Evolutionary conservation across 1,140 invertebrate species (phyloP), one percentile per base, ranked within the genome.

Genomic region (Onthophagus taurus): DNA sequence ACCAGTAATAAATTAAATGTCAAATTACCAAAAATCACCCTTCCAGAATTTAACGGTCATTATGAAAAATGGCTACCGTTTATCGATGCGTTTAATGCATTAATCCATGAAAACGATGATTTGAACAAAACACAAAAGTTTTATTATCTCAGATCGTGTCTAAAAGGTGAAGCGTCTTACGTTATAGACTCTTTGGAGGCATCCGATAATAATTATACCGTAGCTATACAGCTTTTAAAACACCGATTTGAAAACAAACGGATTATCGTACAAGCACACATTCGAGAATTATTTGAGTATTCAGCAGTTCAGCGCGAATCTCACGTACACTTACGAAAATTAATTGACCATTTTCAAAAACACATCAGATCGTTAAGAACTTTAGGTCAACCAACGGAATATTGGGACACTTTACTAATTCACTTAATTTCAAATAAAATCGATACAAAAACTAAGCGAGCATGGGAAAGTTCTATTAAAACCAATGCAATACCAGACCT

Each of bases 201-300:
- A n/a, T n/a, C n/a, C n/a, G n/a, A n/a, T n/a, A n/a, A n/a, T n/a
- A n/a, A n/a, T n/a, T n/a, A n/a, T n/a, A n/a, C n/a, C n/a, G n/a
- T n/a, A n/a, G n/a, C n/a, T n/a, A n/a, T n/a, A n/a, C n/a, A n/a
- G n/a, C n/a, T n/a, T n/a, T 19, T 45, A 26, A 39, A n/a, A 5
- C 34, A 45, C n/a, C 8, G 35, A 5, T 45, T 17, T 39, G 23
- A 45, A 31, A 45, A 45, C 13, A 45, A 45, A 31, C 38, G 31
- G 16, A 9, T 31, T 17, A 39, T 38, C 20, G 19, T 45, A 11
- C 18, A 45, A 12, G 20, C 13, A 11, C 35, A 39, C 19, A 20
- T 39, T 11, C 2, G 23, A 6, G 34, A 8, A 17, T 4, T 45
- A 17, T 45, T 45, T 38, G 44, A 45, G 2, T 30, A 17, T 5